A percentile compares a stretch with the other conserved stretches of the same genome.
These are phyloP conservation scores for Dryoscopus gambensis DNA, from an alignment of 2,113 vertebrate genomes.

Conservation along the genomic window DNA sequence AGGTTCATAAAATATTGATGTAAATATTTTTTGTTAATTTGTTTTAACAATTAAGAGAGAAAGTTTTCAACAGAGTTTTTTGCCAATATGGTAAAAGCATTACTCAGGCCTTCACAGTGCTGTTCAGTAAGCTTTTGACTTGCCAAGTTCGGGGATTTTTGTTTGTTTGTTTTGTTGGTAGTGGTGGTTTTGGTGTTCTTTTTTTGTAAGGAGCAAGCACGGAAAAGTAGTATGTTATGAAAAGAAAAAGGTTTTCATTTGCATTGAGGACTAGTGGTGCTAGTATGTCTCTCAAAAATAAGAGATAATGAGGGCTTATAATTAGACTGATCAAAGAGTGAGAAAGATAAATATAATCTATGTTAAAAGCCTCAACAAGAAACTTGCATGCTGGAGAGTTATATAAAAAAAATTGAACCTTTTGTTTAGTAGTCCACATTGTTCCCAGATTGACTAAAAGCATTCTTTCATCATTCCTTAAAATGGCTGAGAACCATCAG, in stretches of 20 bases:
- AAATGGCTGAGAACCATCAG: background rate
- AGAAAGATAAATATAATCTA: background rate
- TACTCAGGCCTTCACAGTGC: background rate
- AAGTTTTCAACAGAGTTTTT: background rate
- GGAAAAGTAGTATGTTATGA: background rate
- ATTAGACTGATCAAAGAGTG: background rate
- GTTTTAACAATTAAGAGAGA: background rate
- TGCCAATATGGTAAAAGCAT: background rate
- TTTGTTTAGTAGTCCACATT: background rate
- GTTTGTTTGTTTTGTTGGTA: background rate
- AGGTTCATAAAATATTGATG: background rate
- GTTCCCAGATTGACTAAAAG: background rate
- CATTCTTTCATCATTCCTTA: background rate
- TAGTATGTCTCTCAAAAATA: background rate
- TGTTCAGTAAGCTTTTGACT: background rate
- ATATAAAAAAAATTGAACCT: background rate
- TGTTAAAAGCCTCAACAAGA: background rate
- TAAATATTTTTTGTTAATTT: background rate
- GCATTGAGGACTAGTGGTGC: background rate
- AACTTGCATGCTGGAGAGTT: background rate
- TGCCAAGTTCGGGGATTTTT: background rate
- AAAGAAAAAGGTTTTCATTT: background rate
- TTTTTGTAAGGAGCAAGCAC: background rate
- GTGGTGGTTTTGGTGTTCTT: background rate
- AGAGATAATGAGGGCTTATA: background rate